A percentile compares a stretch with the other conserved stretches of the same genome.
Evolutionary conservation across 2,113 vertebrate species (phyloP).

Genomic region (Solenodon paradoxus): DNA sequence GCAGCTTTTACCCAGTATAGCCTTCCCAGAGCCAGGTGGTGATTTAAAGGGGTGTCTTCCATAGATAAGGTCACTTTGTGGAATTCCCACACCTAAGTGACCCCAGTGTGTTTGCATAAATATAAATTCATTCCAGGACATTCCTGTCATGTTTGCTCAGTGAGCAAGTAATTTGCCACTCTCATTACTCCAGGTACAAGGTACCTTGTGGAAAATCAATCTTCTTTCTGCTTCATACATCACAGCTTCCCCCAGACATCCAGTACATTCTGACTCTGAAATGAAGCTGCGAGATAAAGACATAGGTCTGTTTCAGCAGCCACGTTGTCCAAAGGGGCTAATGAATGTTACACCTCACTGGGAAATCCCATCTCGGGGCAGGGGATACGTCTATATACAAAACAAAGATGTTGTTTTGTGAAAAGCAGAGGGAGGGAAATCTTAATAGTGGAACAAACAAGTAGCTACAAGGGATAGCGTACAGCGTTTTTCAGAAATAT

Average conservation of each 20-base stretch:
- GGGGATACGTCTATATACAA: constrained; percentile 7
- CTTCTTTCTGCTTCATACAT: constrained; percentile 80
- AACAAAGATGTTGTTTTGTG: constrained; percentile 37
- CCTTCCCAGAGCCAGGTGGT: constrained; percentile 44
- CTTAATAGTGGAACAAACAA: constrained; percentile 55
- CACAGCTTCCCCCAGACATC: constrained; percentile 70
- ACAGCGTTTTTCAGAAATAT: constrained; percentile 56
- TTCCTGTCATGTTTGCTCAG: constrained; percentile 82
- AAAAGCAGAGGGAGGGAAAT: not conserved
- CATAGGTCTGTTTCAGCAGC: not conserved
- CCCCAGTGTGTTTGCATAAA: constrained; percentile 78
- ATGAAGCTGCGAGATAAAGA: constrained; percentile 54
- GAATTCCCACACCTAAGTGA: constrained; percentile 63
- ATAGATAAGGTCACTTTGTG: constrained; percentile 75
- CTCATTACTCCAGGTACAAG: constrained; percentile 80
- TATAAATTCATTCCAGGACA: constrained; percentile 80
- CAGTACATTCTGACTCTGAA: constrained; percentile 63
- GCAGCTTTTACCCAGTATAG: constrained; percentile 50
- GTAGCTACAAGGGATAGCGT: not conserved
- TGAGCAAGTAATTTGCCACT: constrained; percentile 82
- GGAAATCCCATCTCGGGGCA: not conserved
- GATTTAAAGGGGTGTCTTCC: constrained; percentile 61
- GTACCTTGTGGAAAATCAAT: constrained; percentile 82
- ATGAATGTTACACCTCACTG: constrained; percentile 61
- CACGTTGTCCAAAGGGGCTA: constrained; percentile 41